These are phyloP conservation scores for Saturnia japonica DNA, from an alignment of 2,888 invertebrate genomes.

Conservation along the genomic window DNA sequence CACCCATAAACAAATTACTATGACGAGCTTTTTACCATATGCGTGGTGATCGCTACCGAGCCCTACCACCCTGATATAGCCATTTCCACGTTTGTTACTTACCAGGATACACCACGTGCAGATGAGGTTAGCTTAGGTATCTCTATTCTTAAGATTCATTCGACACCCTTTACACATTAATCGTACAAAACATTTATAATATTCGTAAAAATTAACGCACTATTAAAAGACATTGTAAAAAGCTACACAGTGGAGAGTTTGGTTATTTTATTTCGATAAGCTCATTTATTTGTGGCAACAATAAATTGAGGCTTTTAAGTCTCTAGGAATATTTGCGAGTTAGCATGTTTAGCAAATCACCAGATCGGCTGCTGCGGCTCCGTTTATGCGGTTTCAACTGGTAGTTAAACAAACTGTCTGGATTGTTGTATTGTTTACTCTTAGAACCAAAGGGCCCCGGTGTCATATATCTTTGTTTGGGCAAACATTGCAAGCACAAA, in stretches of 20 bases:
- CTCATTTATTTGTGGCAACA: slow-evolving; percentile 35
- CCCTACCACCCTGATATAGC: too few species aligned
- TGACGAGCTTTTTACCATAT: too few species aligned
- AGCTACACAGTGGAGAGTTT: neutral
- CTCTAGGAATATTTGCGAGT: slow-evolving; percentile 45
- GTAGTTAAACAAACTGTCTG: slow-evolving; percentile 48
- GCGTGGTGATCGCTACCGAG: too few species aligned
- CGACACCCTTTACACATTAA: neutral
- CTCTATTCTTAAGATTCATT: too few species aligned
- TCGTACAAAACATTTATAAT: neutral
- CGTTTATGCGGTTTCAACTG: slow-evolving; percentile 37
- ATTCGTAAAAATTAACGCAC: neutral
- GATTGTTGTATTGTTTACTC: slow-evolving; percentile 26
- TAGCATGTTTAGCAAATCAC: slow-evolving; percentile 53
- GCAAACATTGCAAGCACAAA: slow-evolving; percentile 22
- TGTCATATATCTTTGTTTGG: slow-evolving; percentile 54
- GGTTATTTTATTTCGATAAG: neutral
- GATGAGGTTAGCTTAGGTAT: too few species aligned
- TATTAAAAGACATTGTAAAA: neutral
- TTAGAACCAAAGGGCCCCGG: slow-evolving; percentile 22
- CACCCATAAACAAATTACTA: too few species aligned
- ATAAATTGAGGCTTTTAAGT: slow-evolving; percentile 44
- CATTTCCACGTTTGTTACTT: too few species aligned
- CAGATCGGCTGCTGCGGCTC: slow-evolving; percentile 39
- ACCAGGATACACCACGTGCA: too few species aligned